Conservation (phyloP, 2,888 invertebrate genomes). For the Ctenicera cuprea region DNA sequence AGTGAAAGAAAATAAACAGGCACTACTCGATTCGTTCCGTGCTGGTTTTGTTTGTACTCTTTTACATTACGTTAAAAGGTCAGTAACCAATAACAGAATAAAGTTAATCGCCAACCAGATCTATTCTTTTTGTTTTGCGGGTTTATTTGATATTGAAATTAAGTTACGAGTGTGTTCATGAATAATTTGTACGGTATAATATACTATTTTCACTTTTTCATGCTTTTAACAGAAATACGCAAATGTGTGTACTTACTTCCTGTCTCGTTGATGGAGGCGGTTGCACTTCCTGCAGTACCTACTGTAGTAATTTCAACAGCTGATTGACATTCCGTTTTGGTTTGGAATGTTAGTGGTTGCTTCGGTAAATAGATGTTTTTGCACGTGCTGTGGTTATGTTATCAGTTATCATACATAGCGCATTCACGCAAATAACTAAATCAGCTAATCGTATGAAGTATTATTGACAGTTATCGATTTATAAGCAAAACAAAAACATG, state of each 20-base stretch:
- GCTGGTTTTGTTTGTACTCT: constrained; percentile 16
- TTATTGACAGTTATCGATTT: no score
- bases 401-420: no score
- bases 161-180: neutral
- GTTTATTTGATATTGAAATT: constrained; percentile 10
- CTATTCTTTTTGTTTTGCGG: constrained; percentile 4
- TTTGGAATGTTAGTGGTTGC: neutral
- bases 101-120: neutral
- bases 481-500: no score
- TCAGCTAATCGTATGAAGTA: no score
- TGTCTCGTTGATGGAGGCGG: constrained; percentile 14
- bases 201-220: constrained; percentile 9
- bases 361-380: neutral
- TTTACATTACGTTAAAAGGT: constrained; percentile 29
- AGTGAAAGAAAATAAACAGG: constrained; percentile 12
- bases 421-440: no score
- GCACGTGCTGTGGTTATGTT: neutral
- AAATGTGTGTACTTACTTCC: constrained; percentile 11
- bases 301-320: neutral
- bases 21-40: constrained; percentile 21
- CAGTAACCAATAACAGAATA: constrained; percentile 24
- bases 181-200: neutral
- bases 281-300: constrained; percentile 27
- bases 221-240: constrained; percentile 21
- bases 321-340: neutral